Evolutionary conservation across 1,140 invertebrate species (phyloP), one percentile per base, ranked within the genome.

Genomic region (Tetramorium simillimum): DNA sequence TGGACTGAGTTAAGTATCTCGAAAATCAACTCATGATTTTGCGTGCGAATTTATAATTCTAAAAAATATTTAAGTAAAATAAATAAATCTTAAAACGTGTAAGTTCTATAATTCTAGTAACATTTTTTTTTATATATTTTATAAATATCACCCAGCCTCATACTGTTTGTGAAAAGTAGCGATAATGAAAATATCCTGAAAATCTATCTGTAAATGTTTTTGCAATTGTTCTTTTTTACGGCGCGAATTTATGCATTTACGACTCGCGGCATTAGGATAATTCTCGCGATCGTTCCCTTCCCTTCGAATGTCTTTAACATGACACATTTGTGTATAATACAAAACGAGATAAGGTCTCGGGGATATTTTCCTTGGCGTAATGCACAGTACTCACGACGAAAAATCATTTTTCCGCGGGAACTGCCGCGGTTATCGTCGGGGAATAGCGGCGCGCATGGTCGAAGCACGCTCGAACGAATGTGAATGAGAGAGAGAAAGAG

Each of bases 371-470:
- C 63, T 84, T 37, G 21, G 53, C 70, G 69, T 84, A 87, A 58
- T 88, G 49, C 62, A 56, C 81, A 21, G 56, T 67, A 63, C 60
- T 73, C 49, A 75, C 28, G 72, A 51, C 56, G 72, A 67, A 78
- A 88, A 86, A 88, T 80, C 87, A 88, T 78, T 88, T 81, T 86
- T 88, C 85, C 77, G 46, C 69, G 60, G 67, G 40, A 72, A 76
- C 86, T 65, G 82, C 53, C 49, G 60, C 16, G 56, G 58, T 86
- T 76, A 78, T 88, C 77, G 86, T 72, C 72, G 49, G 53, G 76
- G 40, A 60, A 76, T 75, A 80, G 69, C 49, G 58, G 67, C n/a
- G 56, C 51, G 24, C 63, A 37, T 21, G 67, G 18, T 73, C 80
- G 67, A 46, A 60, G 40, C 67, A 73, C 80, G 53, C 60, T 85